A percentile compares a stretch with the other conserved stretches of the same genome.
These are phyloP conservation scores for Sinosuthora webbiana DNA, from an alignment of 2,113 vertebrate species.

Conservation along the genomic window DNA sequence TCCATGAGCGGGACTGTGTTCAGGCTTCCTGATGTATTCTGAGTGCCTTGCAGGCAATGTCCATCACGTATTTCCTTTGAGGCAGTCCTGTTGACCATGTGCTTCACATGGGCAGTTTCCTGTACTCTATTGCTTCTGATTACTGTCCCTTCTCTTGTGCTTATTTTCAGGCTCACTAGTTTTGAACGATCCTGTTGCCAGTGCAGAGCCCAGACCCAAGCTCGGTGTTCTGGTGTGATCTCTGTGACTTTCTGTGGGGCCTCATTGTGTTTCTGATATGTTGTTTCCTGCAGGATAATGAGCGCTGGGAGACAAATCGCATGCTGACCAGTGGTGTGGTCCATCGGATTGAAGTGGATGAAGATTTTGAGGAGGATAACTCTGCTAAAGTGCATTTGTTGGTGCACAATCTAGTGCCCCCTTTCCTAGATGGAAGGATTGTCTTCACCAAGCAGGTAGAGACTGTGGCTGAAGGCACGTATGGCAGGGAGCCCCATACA, in stretches of 20 bases:
- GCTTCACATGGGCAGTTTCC: neutral
- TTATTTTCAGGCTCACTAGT: neutral
- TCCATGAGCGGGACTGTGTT: neutral
- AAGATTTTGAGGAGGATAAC: constrained; percentile 98
- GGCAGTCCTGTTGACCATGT: neutral
- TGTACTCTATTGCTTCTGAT: neutral
- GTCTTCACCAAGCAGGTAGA: constrained; percentile 98
- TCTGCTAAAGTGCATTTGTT: constrained; percentile 94
- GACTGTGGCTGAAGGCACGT: neutral
- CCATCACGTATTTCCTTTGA: neutral
- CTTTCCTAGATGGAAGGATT: constrained; percentile 95
- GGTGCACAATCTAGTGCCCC: constrained; percentile 95
- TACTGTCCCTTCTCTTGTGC: neutral
- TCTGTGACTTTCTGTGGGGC: neutral
- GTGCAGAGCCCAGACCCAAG: neutral
- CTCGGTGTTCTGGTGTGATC: neutral
- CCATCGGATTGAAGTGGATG: constrained; percentile 93
- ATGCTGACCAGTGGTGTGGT: constrained; percentile 99
- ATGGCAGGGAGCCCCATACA: neutral
- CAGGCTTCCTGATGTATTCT: neutral
- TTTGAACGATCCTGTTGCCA: neutral
- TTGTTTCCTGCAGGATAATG: constrained; percentile 85
- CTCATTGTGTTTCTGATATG: neutral
- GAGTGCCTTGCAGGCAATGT: neutral
- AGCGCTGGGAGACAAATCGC: constrained; percentile 99